Percentiles rank a stretch among this genome's conserved stretches.
These are phyloP conservation scores for Chelmon rostratus DNA, from an alignment of 2,797 vertebrate genomes.

Conservation along the genomic window DNA sequence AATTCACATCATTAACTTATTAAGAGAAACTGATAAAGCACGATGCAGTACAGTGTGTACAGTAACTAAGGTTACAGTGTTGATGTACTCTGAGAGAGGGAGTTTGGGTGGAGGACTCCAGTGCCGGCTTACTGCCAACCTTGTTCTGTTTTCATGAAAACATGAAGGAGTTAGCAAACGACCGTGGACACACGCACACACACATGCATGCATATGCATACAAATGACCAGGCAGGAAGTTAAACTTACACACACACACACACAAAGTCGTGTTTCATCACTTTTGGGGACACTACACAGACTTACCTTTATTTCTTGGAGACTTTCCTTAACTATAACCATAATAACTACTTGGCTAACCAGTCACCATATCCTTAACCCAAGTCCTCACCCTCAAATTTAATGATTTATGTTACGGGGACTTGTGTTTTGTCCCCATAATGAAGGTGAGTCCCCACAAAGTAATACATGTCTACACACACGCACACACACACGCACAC, in stretches of 20 bases:
- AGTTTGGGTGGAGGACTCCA: conserved; percentile 8
- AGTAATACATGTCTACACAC: conserved; percentile 29
- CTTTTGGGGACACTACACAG: too few relatives aligned
- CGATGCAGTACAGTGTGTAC: background rate
- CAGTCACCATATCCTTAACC: too few relatives aligned
- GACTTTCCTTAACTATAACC: too few relatives aligned
- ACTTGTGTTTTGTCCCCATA: too few relatives aligned
- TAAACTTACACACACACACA: conserved; percentile 48
- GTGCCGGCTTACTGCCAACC: conserved; percentile 20
- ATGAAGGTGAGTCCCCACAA: too few relatives aligned
- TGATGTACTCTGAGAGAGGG: background rate
- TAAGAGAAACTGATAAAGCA: conserved; percentile 5
- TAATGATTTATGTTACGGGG: too few relatives aligned
- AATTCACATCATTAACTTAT: background rate
- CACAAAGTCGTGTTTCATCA: background rate
- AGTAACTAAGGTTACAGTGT: background rate
- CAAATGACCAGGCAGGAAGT: conserved; percentile 67
- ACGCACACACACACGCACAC: conserved; percentile 39
- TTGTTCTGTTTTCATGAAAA: conserved; percentile 48
- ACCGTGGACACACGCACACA: conserved; percentile 30
- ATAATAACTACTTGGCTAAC: too few relatives aligned
- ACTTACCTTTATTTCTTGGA: too few relatives aligned
- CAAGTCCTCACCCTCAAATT: too few relatives aligned
- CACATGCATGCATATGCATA: conserved; percentile 46
- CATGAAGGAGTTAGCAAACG: conserved; percentile 24